These are phyloP conservation scores for Varroa destructor DNA, from an alignment of 1,140 invertebrate species.

Conservation along the genomic window DNA sequence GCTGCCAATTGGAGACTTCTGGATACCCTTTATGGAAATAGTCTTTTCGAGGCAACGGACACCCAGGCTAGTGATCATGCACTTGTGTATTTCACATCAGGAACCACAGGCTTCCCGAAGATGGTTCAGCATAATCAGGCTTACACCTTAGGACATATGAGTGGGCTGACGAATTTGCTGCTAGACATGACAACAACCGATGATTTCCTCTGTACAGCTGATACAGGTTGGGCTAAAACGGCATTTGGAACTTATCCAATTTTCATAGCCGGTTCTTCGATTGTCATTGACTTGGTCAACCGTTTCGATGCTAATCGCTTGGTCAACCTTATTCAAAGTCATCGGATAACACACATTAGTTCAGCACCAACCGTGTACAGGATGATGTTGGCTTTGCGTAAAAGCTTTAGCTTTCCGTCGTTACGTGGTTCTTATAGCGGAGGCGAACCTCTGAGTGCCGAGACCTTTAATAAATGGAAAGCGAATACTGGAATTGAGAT, in stretches of 20 bases:
- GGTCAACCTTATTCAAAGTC: slow-evolving; percentile 37
- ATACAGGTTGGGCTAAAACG: slow-evolving; percentile 46
- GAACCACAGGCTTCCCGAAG: slow-evolving; percentile 45
- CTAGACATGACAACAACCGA: slow-evolving; percentile 36
- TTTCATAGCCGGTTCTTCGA: neutral
- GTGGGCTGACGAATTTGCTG: neutral
- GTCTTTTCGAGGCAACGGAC: neutral
- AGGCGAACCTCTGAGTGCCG: slow-evolving; percentile 45
- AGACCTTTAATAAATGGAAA: slow-evolving; percentile 42
- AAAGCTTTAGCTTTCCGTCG: slow-evolving; percentile 35
- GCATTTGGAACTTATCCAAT: slow-evolving; percentile 36
- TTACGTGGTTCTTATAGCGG: slow-evolving; percentile 39
- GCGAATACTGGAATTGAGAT: slow-evolving; percentile 40
- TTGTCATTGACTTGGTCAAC: neutral
- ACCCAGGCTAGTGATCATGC: slow-evolving; percentile 40
- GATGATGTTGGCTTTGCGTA: slow-evolving; percentile 39
- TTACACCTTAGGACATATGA: slow-evolving; percentile 3
- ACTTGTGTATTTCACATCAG: slow-evolving; percentile 45
- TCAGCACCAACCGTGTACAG: slow-evolving; percentile 43
- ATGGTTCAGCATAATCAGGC: slow-evolving; percentile 44
- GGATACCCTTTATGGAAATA: neutral
- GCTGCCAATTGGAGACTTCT: slow-evolving; percentile 1
- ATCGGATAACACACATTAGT: slow-evolving; percentile 42
- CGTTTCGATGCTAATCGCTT: slow-evolving; percentile 7
- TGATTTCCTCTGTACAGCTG: slow-evolving; percentile 43